Evolutionary conservation across 2,797 vertebrate genomes (phyloP).

Genomic region (Leuciscus waleckii): DNA sequence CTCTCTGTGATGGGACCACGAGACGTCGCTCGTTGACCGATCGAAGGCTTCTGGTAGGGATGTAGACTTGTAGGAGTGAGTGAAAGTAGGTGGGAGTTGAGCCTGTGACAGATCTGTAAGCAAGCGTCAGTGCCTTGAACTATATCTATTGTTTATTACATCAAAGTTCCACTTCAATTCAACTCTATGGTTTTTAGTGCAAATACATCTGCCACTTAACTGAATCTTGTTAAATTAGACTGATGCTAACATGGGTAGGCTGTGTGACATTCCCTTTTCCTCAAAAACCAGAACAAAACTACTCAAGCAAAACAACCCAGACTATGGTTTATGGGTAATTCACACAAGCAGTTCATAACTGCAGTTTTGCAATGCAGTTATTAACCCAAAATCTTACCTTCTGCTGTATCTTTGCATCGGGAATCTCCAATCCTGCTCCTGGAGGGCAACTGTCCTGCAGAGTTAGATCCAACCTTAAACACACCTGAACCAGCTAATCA

Average conservation of each 20-base stretch:
- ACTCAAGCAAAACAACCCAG: background rate
- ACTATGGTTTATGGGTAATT: background rate
- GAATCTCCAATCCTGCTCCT: too few relatives aligned
- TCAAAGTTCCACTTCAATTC: background rate
- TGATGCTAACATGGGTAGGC: background rate
- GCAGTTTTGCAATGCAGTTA: background rate
- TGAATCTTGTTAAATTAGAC: background rate
- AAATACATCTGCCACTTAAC: background rate
- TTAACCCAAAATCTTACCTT: background rate
- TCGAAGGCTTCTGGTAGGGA: too few relatives aligned
- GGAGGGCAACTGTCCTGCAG: too few relatives aligned
- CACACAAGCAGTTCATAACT: background rate
- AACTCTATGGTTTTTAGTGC: background rate
- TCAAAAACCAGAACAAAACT: background rate
- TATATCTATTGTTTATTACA: background rate
- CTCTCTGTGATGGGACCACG: too few relatives aligned
- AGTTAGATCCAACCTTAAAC: too few relatives aligned
- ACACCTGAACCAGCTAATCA: too few relatives aligned
- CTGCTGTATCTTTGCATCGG: background rate
- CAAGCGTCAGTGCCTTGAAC: too few relatives aligned
- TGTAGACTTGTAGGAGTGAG: too few relatives aligned
- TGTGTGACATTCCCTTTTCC: background rate
- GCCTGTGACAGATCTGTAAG: too few relatives aligned
- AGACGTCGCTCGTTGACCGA: too few relatives aligned
- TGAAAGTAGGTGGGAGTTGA: too few relatives aligned